Evolutionary conservation across 1,140 invertebrate species (phyloP).

Genomic region (Stratiolaelaps scimitus): DNA sequence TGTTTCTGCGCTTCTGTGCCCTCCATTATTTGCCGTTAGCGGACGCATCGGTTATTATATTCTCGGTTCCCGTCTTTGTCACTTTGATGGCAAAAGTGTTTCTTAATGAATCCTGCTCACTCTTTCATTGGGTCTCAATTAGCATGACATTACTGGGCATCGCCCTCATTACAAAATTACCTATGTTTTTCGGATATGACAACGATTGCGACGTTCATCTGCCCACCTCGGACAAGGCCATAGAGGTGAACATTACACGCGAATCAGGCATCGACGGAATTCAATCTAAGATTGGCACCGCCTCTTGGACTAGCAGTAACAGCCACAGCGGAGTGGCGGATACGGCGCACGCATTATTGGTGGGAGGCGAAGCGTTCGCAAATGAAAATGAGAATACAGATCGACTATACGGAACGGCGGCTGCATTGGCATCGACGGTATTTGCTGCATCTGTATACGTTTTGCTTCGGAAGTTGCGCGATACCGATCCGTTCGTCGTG

Average conservation of each 20-base stretch:
- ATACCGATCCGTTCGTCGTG: conserved; percentile 75
- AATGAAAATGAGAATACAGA: conserved; percentile 28
- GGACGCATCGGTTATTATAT: conserved; percentile 77
- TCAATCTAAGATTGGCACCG: too few relatives aligned
- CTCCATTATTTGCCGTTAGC: conserved; percentile 74
- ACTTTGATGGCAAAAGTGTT: conserved; percentile 74
- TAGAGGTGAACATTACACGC: too few relatives aligned
- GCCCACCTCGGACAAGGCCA: too few relatives aligned
- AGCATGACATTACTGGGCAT: conserved; percentile 68
- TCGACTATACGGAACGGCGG: conserved; percentile 57
- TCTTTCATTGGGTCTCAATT: conserved; percentile 68
- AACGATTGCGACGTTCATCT: too few relatives aligned
- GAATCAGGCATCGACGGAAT: too few relatives aligned
- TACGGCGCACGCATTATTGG: background rate
- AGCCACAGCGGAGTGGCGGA: too few relatives aligned
- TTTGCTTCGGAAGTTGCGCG: conserved; percentile 65
- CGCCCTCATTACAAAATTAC: conserved; percentile 62
- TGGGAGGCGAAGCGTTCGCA: conserved; percentile 39
- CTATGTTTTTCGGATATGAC: conserved; percentile 34
- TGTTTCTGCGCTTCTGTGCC: conserved; percentile 77
- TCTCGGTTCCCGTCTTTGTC: conserved; percentile 81
- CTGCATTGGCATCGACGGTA: conserved; percentile 66
- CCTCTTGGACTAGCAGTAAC: too few relatives aligned
- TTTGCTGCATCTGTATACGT: conserved; percentile 80
- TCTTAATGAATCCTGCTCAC: conserved; percentile 71